phyloP scores from a whole-genome alignment of 2,113 vertebrate species.

The Megaptera novaeangliae region DNA sequence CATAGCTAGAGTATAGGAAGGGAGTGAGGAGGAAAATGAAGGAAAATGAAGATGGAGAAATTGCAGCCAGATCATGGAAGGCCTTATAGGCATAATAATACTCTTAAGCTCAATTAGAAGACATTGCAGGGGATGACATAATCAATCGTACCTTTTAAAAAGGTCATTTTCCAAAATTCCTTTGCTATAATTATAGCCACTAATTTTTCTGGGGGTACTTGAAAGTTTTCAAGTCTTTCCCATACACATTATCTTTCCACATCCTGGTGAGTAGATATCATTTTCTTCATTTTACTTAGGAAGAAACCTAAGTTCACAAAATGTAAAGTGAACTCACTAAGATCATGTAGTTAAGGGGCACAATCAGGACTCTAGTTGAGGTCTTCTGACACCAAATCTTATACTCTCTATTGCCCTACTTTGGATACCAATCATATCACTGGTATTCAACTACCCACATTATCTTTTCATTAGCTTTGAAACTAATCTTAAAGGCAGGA shows the following conservation, averaged over 20 bases:
- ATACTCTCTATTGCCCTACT: background rate
- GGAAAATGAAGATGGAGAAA: background rate
- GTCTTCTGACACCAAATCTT: background rate
- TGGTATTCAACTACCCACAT: background rate
- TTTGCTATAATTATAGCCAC: background rate
- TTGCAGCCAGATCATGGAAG: background rate
- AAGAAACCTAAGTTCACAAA: constrained; percentile 10
- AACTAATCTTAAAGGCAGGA: constrained; percentile 17
- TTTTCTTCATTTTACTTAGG: background rate
- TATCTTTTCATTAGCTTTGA: constrained; percentile 15
- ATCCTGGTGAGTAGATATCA: background rate
- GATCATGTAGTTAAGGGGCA: background rate
- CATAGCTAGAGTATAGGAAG: background rate
- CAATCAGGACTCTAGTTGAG: background rate
- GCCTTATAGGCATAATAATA: background rate
- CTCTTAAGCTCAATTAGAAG: background rate
- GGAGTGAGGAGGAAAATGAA: background rate
- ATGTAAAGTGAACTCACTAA: background rate
- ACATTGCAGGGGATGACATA: background rate
- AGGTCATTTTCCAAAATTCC: background rate
- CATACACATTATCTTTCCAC: background rate
- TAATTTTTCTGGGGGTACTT: background rate
- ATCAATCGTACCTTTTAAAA: constrained; percentile 3
- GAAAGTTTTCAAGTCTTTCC: background rate
- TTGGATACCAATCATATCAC: background rate